phyloP scores from a whole-genome alignment of 2,888 invertebrate species.

The Xestia xanthographa region DNA sequence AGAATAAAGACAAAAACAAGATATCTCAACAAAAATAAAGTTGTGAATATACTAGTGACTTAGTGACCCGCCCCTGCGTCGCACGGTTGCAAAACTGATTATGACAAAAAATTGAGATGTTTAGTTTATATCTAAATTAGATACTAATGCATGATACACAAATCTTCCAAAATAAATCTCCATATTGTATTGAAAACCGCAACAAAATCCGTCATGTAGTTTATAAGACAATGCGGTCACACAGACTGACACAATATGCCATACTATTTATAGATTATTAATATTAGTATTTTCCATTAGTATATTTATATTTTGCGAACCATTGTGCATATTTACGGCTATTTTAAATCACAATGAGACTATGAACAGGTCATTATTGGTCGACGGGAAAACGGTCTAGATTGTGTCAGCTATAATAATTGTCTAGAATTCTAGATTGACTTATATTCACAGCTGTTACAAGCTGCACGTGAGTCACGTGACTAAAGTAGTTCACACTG shows the following conservation, averaged over 20 bases:
- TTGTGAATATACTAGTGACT: not conserved
- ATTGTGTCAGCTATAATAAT: not conserved
- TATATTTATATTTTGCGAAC: not conserved
- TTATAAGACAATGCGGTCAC: not conserved
- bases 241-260: not conserved
- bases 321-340: not conserved
- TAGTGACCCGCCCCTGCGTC: not conserved
- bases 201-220: not conserved
- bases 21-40: slow-evolving; percentile 1
- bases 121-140: not conserved
- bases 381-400: slow-evolving; percentile 14
- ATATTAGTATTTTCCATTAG: slow-evolving; percentile 14
- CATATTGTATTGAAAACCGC: not conserved
- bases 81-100: not conserved
- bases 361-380: slow-evolving; percentile 11
- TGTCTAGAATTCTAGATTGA: slow-evolving; percentile 24
- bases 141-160: not conserved
- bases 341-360: slow-evolving; percentile 10
- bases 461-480: slow-evolving; percentile 46
- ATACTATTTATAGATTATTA: not conserved
- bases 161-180: not conserved
- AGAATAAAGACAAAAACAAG: not conserved
- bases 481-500: slow-evolving; percentile 29
- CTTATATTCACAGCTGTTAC: slow-evolving; percentile 32
- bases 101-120: not conserved